A percentile compares a stretch with the other conserved stretches of the same genome.
These are phyloP conservation scores for Chanos chanos DNA, from an alignment of 2,797 vertebrate genomes.

Conservation along the genomic window DNA sequence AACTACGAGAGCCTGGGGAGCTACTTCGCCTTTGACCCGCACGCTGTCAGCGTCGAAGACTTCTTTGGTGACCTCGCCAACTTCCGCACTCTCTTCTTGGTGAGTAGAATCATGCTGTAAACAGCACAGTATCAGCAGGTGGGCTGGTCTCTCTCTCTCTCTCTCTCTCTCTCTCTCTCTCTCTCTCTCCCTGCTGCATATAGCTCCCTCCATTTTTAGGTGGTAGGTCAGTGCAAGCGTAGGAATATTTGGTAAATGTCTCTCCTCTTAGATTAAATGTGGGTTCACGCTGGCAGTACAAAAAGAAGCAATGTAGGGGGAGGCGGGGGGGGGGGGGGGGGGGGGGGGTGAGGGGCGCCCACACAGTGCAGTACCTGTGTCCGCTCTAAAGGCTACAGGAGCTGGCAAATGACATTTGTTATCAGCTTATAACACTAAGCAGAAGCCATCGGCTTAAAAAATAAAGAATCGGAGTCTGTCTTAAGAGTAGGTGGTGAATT, in stretches of 20 bases:
- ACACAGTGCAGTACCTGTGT: background rate
- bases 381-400: background rate
- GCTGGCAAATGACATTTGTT: background rate
- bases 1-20: conserved; percentile 88
- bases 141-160: background rate
- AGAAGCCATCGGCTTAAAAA: background rate
- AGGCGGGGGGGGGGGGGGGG: too few relatives aligned
- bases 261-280: background rate
- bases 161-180: background rate
- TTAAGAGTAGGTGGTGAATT: conserved; percentile 26
- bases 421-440: conserved; percentile 7
- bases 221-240: background rate
- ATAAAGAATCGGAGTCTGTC: conserved; percentile 9
- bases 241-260: background rate
- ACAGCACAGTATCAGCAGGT: background rate
- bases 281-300: background rate
- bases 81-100: conserved; percentile 90
- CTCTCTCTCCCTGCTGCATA: background rate
- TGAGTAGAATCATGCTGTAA: conserved; percentile 67
- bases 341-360: too few relatives aligned
- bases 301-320: too few relatives aligned
- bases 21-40: conserved; percentile 90
- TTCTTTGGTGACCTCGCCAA: conserved; percentile 90
- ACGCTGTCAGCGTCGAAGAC: conserved; percentile 83
- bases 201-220: too few relatives aligned